phyloP scores from a whole-genome alignment of 2,888 invertebrate species.

The Oxycera nigricornis region DNA sequence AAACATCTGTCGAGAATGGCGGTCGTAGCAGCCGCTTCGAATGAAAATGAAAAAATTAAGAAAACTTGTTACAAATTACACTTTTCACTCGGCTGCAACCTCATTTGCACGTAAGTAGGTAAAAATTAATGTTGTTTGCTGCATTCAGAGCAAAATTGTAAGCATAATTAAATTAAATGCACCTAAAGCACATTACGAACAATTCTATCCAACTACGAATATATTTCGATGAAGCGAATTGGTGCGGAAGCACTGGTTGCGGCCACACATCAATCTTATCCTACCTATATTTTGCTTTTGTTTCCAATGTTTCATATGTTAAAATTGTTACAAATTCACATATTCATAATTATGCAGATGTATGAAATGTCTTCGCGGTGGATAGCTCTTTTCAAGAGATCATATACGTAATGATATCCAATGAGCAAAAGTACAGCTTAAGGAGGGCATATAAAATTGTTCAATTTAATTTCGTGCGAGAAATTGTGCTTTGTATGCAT shows the following conservation, averaged over 20 bases:
- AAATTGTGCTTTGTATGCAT: neutral
- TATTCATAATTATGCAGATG: too few relatives aligned
- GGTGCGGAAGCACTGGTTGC: neutral
- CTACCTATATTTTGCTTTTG: neutral
- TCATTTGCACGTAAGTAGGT: neutral
- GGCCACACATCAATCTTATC: neutral
- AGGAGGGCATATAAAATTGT: too few relatives aligned
- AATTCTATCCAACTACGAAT: neutral
- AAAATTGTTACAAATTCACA: too few relatives aligned
- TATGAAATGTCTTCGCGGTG: too few relatives aligned
- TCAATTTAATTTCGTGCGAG: too few relatives aligned
- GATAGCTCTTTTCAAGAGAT: too few relatives aligned
- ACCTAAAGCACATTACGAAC: neutral
- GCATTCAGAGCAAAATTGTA: neutral
- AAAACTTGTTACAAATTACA: constrained; percentile 14
- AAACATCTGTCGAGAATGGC: constrained; percentile 6
- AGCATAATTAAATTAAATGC: constrained; percentile 19
- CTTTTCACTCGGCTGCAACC: neutral
- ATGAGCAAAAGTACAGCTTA: too few relatives aligned
- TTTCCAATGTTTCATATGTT: too few relatives aligned
- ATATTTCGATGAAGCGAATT: neutral
- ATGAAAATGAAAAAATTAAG: constrained; percentile 11
- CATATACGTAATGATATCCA: too few relatives aligned
- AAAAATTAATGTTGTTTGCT: neutral
- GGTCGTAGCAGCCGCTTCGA: neutral